Evolutionary conservation across 2,888 invertebrate genomes (phyloP).

Genomic region (Hydraecia micacea): DNA sequence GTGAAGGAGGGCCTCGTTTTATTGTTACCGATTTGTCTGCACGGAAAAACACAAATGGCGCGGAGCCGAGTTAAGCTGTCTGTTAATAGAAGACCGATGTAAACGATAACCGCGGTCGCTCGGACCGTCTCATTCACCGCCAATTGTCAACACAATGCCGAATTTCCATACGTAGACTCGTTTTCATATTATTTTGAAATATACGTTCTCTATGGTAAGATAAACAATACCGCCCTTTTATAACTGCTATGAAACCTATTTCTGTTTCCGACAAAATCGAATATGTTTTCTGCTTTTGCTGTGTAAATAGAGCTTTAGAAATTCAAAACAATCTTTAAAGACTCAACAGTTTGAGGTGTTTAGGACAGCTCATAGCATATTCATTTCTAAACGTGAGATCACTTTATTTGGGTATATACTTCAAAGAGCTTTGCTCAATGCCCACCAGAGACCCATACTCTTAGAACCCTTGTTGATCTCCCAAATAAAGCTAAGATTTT

Average conservation of each 20-base stretch:
- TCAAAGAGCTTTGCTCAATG: conserved; percentile 29
- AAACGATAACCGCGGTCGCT: conserved; percentile 73
- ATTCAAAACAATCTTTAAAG: not conserved
- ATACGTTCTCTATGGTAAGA: not conserved
- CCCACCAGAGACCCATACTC: conserved; percentile 35
- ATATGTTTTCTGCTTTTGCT: not conserved
- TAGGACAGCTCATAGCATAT: not conserved
- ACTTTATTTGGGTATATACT: conserved; percentile 30
- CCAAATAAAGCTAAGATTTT: conserved; percentile 50
- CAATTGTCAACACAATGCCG: conserved; percentile 56
- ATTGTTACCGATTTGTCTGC: conserved; percentile 89
- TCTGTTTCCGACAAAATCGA: not conserved
- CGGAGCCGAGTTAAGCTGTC: conserved; percentile 84
- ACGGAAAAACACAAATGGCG: conserved; percentile 87
- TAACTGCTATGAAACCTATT: not conserved
- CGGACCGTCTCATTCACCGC: conserved; percentile 60
- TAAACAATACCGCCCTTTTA: conserved; percentile 33
- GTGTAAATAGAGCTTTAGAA: not conserved
- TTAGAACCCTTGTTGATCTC: conserved; percentile 45
- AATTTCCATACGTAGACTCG: conserved; percentile 37
- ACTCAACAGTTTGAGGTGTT: not conserved
- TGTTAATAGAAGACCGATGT: conserved; percentile 85
- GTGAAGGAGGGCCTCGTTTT: conserved; percentile 84
- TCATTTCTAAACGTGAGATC: conserved; percentile 13
- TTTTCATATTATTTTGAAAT: conserved; percentile 33